Percentiles rank a stretch among this genome's conserved stretches.
Evolutionary conservation across 2,888 invertebrate genomes (phyloP).

Genomic region (Cinara cedri): DNA sequence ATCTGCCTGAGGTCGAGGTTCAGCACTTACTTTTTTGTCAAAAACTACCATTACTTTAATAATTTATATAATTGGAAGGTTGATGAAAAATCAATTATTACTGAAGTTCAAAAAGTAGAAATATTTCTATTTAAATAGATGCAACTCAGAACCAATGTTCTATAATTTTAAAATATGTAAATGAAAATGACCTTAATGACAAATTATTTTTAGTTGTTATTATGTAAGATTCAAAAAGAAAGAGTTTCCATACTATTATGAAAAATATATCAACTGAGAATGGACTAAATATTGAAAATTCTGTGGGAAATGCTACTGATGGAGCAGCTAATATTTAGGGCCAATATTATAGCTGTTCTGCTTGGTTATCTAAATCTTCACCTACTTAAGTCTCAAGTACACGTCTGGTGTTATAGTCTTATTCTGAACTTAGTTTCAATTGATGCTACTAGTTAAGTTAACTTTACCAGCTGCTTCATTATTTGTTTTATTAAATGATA

Average conservation of each 20-base stretch:
- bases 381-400: conserved; percentile 57
- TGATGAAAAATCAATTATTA: too few species aligned
- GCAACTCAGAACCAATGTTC: conserved; percentile 55
- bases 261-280: conserved; percentile 8
- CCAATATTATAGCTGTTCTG: conserved; percentile 57
- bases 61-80: too few species aligned
- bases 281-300: conserved; percentile 52
- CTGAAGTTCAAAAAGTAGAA: too few species aligned
- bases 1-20: too few species aligned
- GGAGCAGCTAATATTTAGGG: conserved; percentile 59
- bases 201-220: conserved; percentile 50
- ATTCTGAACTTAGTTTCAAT: too few species aligned
- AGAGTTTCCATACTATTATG: conserved; percentile 42
- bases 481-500: too few species aligned
- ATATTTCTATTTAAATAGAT: too few species aligned
- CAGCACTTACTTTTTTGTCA: too few species aligned
- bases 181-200: too few species aligned
- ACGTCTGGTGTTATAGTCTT: conserved; percentile 59
- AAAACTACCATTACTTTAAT: too few species aligned
- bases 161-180: conserved; percentile 57
- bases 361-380: conserved; percentile 44
- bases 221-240: conserved; percentile 37
- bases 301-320: conserved; percentile 58
- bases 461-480: too few species aligned
- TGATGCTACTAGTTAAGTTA: too few species aligned